These are phyloP conservation scores for Drosophila navojoa DNA, from an alignment of 1,140 invertebrate species.

Conservation along the genomic window DNA sequence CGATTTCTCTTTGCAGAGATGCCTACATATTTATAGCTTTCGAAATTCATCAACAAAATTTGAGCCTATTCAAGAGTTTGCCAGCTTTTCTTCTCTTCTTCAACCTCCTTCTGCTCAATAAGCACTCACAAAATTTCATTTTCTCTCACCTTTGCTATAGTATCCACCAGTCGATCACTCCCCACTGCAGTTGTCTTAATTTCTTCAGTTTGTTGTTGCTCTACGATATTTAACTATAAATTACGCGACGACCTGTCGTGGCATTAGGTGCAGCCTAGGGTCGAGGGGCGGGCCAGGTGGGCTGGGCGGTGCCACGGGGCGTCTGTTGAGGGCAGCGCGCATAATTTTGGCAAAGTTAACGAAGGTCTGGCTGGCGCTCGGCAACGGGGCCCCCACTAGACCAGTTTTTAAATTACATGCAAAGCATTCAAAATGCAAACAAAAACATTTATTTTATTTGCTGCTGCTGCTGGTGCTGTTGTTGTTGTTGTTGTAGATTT, in stretches of 20 bases:
- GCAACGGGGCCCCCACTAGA: conserved; percentile 58
- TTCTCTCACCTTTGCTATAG: background rate
- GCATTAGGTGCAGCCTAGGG: background rate
- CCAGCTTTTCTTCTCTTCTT: too few relatives aligned
- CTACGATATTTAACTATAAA: conserved; percentile 56
- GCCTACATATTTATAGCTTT: too few relatives aligned
- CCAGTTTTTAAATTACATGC: conserved; percentile 83
- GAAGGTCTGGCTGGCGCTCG: conserved; percentile 59
- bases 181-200: too few relatives aligned
- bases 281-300: conserved; percentile 19
- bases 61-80: too few relatives aligned
- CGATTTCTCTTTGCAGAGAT: too few relatives aligned
- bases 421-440: conserved; percentile 80
- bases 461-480: conserved; percentile 35
- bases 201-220: conserved; percentile 10
- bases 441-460: conserved; percentile 76
- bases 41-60: too few relatives aligned
- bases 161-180: background rate
- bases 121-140: too few relatives aligned
- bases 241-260: conserved; percentile 67
- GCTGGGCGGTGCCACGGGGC: conserved; percentile 22
- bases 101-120: too few relatives aligned
- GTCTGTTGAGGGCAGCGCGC: conserved; percentile 60
- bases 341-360: conserved; percentile 82
- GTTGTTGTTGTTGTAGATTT: conserved; percentile 25